Evolutionary conservation across 2,113 vertebrate genomes (phyloP).

Genomic region (Corythoichthys haematopterus): DNA sequence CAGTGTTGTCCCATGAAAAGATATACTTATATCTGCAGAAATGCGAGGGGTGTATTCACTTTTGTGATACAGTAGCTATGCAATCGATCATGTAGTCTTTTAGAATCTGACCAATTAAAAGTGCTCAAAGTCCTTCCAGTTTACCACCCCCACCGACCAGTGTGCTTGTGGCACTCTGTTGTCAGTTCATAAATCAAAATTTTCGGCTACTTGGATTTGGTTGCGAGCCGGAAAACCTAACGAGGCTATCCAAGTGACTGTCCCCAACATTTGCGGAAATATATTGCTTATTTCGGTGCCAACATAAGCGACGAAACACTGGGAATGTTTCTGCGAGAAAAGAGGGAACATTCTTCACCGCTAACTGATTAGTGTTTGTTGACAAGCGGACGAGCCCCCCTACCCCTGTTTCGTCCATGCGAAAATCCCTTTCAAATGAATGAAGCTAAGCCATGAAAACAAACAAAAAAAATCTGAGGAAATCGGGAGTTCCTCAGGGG

Average conservation of each 20-base stretch:
- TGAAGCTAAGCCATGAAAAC: slow-evolving; percentile 55
- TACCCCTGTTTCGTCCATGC: slow-evolving; percentile 17
- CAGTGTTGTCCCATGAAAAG: no score
- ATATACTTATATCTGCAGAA: no score
- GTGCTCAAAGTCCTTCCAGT: no score
- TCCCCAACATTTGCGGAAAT: neutral
- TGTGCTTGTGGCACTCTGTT: no score
- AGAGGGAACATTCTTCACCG: slow-evolving; percentile 27
- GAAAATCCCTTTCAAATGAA: slow-evolving; percentile 52
- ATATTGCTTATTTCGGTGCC: neutral
- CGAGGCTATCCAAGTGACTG: neutral
- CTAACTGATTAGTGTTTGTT: slow-evolving; percentile 48
- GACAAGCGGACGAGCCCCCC: slow-evolving; percentile 20
- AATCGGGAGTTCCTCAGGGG: slow-evolving; percentile 56
- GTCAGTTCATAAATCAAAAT: neutral
- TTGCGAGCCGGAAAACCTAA: neutral
- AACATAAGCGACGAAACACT: slow-evolving; percentile 7
- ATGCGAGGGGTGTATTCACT: no score
- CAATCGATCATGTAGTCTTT: neutral
- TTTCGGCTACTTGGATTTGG: neutral
- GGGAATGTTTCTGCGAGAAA: slow-evolving; percentile 24
- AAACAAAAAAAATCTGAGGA: slow-evolving; percentile 43
- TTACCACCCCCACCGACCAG: no score
- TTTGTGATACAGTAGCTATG: neutral
- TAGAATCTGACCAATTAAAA: neutral